phyloP scores from a whole-genome alignment of 30 jellyfish, hydroid and myxozoan genomes.

The Aurelia aurita complex sp. Pacific region DNA sequence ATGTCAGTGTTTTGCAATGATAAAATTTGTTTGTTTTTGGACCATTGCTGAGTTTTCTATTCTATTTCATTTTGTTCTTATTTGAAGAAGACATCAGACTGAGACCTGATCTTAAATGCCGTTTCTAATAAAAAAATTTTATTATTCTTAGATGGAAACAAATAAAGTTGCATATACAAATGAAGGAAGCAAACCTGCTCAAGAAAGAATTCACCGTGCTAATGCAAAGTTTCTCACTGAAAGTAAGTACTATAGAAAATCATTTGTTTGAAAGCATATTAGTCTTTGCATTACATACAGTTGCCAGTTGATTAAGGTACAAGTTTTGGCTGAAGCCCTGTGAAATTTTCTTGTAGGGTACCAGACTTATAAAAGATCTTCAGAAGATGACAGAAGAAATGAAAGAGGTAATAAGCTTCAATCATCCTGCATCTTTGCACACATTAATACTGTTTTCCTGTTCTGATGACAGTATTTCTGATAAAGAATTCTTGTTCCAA shows the following conservation, averaged over 20 bases:
- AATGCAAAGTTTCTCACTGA: slow-evolving; percentile 42
- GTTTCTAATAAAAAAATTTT: not conserved
- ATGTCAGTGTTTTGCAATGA: not conserved
- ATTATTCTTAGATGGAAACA: not conserved
- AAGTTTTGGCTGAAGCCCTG: not conserved
- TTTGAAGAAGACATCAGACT: not conserved
- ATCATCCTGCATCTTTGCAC: no score
- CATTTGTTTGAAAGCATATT: not conserved
- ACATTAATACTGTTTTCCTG: not conserved
- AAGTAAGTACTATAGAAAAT: slow-evolving; percentile 14
- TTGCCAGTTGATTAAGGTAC: not conserved
- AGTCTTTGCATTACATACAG: not conserved
- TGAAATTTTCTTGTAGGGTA: slow-evolving; percentile 14
- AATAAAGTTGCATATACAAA: not conserved
- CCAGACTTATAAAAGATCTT: not conserved
- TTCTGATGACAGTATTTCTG: not conserved
- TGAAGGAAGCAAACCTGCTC: slow-evolving; percentile 7
- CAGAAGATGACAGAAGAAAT: slow-evolving; percentile 9
- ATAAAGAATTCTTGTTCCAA: no score
- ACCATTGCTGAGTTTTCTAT: no score
- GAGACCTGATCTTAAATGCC: not conserved
- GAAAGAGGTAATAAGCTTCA: slow-evolving; percentile 1
- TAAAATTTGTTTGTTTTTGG: not conserved
- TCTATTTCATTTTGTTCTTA: not conserved
- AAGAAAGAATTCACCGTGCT: slow-evolving; percentile 27